A percentile compares a stretch with the other conserved stretches of the same genome.
phyloP scores from a whole-genome alignment of 2,888 invertebrate genomes.

The Polyploca ridens region DNA sequence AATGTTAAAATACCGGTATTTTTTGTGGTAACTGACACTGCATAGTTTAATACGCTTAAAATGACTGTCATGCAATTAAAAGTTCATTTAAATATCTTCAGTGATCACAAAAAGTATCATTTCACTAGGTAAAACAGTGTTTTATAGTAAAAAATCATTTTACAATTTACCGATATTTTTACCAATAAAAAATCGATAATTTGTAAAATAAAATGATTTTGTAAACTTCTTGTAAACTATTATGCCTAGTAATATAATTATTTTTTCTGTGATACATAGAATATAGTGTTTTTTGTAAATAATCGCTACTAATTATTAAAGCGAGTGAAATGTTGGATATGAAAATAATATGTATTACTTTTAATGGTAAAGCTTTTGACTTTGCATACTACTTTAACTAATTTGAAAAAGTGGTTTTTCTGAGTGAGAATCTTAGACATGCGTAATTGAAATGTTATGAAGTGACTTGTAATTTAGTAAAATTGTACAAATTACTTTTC shows the following conservation, averaged over 20 bases:
- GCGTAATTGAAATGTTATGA: conserved; percentile 25
- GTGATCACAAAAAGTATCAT: not conserved
- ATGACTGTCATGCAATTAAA: too few relatives aligned
- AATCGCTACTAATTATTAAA: conserved; percentile 53
- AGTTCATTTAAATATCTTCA: not conserved
- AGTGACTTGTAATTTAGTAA: conserved; percentile 65
- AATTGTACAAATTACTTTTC: conserved; percentile 82
- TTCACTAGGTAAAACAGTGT: not conserved
- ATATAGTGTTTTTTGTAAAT: conserved; percentile 75
- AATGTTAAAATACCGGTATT: conserved; percentile 24
- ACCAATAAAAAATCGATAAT: conserved; percentile 4
- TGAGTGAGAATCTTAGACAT: conserved; percentile 22
- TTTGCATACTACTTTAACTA: conserved; percentile 54
- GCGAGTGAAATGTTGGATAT: conserved; percentile 61
- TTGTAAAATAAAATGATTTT: conserved; percentile 15
- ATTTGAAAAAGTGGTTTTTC: conserved; percentile 39
- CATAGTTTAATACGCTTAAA: not conserved
- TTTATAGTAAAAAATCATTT: not conserved
- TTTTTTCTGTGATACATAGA: conserved; percentile 84
- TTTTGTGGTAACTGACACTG: conserved; percentile 12
- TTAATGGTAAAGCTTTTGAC: conserved; percentile 68
- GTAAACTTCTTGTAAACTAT: conserved; percentile 50
- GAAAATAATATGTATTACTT: conserved; percentile 46
- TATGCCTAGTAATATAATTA: conserved; percentile 73
- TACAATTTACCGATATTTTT: not conserved